phyloP scores from a whole-genome alignment of 2,113 vertebrate genomes.

The Carlito syrichta region DNA sequence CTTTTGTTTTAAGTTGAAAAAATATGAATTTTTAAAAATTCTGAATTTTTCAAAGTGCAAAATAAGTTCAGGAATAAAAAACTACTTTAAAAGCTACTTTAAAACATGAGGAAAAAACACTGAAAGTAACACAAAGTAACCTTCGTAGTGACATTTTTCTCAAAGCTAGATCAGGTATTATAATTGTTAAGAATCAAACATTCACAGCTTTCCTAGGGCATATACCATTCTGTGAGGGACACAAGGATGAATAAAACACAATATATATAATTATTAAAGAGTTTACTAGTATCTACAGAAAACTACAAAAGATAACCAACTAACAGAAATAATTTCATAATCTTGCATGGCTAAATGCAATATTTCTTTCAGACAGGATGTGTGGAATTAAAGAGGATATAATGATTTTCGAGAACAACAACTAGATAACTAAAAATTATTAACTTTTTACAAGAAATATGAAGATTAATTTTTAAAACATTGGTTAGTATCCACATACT shows the following conservation, averaged over 20 bases:
- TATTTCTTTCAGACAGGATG: constrained; percentile 4
- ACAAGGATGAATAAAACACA: neutral
- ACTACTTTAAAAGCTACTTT: too few relatives aligned
- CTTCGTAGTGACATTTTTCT: neutral
- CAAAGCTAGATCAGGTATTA: neutral
- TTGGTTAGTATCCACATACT: neutral
- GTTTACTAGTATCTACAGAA: neutral
- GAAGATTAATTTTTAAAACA: constrained; percentile 8
- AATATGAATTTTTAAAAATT: neutral
- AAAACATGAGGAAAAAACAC: neutral
- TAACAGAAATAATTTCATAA: constrained; percentile 26
- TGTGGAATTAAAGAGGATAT: neutral
- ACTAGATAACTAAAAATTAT: neutral
- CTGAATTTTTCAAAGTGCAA: constrained; percentile 16
- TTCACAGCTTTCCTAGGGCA: neutral
- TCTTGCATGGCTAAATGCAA: neutral
- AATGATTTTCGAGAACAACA: neutral
- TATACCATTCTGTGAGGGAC: neutral
- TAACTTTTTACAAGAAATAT: neutral
- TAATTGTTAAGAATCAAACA: neutral
- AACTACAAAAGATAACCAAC: constrained; percentile 6
- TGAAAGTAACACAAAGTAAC: neutral
- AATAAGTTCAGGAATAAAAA: constrained; percentile 7
- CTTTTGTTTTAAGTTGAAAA: neutral
- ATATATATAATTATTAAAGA: neutral